phyloP scores from a whole-genome alignment of 2,113 vertebrate genomes.

The Centropristis striata region DNA sequence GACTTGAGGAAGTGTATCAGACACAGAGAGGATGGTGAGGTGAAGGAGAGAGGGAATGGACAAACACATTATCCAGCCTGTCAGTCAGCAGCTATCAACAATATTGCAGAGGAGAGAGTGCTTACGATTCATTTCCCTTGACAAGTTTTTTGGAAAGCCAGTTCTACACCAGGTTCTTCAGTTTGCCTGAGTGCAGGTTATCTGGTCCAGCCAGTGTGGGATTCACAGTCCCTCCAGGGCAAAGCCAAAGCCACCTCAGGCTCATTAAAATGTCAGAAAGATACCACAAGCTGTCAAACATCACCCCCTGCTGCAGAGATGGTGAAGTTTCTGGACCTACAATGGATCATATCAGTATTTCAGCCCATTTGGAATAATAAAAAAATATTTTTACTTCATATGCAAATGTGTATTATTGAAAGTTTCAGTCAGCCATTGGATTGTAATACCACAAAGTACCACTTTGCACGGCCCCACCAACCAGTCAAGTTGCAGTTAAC shows the following conservation, averaged over 20 bases:
- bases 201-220: background rate
- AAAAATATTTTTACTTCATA: background rate
- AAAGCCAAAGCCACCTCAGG: conserved; percentile 10
- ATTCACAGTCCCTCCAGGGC: background rate
- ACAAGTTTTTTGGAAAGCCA: background rate
- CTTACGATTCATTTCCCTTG: background rate
- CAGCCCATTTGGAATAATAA: background rate
- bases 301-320: conserved; percentile 41
- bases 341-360: background rate
- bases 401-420: background rate
- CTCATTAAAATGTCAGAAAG: conserved; percentile 1
- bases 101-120: background rate
- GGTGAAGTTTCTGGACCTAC: conserved; percentile 12
- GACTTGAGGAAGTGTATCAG: conserved; percentile 1
- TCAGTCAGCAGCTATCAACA: background rate
- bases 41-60: background rate
- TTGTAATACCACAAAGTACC: no score
- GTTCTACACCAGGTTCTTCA: background rate
- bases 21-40: background rate
- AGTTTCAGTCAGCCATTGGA: background rate
- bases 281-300: conserved; percentile 31
- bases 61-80: conserved; percentile 1
- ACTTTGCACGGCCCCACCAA: no score
- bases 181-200: background rate
- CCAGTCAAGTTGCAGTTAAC: no score